These are phyloP conservation scores for Rhinatrema bivittatum DNA, from an alignment of 2,797 vertebrate genomes.

Conservation along the genomic window DNA sequence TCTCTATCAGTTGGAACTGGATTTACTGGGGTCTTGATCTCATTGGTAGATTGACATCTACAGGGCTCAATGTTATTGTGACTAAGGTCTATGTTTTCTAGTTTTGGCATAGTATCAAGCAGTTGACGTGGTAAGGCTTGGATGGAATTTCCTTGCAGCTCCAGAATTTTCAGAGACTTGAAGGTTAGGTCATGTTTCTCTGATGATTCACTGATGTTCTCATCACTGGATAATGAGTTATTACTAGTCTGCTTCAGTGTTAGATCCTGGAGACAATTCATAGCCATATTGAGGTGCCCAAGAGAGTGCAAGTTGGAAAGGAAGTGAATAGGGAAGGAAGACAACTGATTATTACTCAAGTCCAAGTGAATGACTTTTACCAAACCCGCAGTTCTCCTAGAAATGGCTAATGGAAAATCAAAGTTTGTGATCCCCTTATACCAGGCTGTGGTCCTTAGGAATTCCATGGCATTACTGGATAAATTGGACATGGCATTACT, in stretches of 20 bases:
- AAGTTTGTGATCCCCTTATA: conserved; percentile 39
- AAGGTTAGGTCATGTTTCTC: rapidly evolving
- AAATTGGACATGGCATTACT: conserved; percentile 54
- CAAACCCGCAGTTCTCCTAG: conserved; percentile 19
- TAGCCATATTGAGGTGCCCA: conserved; percentile 53
- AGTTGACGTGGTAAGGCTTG: conserved; percentile 16
- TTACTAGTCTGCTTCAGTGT: background rate
- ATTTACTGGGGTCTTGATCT: background rate
- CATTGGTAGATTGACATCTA: background rate
- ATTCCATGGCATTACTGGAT: background rate
- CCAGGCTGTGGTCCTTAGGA: conserved; percentile 28
- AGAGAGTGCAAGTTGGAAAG: conserved; percentile 52
- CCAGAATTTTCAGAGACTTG: conserved; percentile 7
- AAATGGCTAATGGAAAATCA: conserved; percentile 3
- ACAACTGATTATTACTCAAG: conserved; percentile 65
- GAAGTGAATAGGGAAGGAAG: conserved; percentile 51
- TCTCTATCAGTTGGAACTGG: rapidly evolving
- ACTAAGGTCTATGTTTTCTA: conserved; percentile 24
- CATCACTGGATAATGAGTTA: background rate
- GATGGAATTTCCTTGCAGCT: conserved; percentile 25
- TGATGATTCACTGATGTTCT: rapidly evolving
- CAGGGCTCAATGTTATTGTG: conserved; percentile 32
- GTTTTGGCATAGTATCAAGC: conserved; percentile 25
- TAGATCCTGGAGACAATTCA: conserved; percentile 62
- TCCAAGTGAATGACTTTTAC: conserved; percentile 52